Percentiles rank a stretch among this genome's conserved stretches.
Evolutionary conservation across 1,140 invertebrate genomes (phyloP).

Genomic region (Achroia grisella): DNA sequence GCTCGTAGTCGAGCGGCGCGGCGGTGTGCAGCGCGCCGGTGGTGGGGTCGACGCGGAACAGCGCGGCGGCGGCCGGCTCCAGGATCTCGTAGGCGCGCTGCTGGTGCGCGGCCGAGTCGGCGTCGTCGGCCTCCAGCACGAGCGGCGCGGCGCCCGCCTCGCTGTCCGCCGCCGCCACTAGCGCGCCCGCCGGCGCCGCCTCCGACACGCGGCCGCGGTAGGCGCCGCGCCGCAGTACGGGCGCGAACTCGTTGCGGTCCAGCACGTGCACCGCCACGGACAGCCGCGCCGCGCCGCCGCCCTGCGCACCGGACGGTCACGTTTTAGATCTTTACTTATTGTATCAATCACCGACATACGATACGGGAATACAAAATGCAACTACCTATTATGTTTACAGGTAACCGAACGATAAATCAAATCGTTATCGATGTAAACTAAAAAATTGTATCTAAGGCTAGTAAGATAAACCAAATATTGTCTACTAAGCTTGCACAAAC

Average conservation of each 20-base stretch:
- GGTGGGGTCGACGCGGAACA: conserved; percentile 90
- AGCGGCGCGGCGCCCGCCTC: conserved; percentile 78
- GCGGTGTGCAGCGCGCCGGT: conserved; percentile 91
- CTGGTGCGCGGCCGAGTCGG: conserved; percentile 87
- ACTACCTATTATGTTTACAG: no score
- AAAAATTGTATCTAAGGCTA: no score
- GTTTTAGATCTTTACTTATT: background rate
- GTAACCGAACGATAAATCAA: no score
- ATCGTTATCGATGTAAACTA: no score
- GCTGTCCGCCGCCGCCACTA: conserved; percentile 77
- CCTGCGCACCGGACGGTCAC: conserved; percentile 66
- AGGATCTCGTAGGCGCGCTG: conserved; percentile 89
- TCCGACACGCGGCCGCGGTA: conserved; percentile 64
- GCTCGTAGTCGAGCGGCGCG: conserved; percentile 88
- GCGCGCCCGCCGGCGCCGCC: conserved; percentile 32
- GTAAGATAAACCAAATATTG: no score
- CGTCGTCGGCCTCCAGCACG: conserved; percentile 85
- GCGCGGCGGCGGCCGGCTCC: conserved; percentile 80
- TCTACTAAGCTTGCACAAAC: no score
- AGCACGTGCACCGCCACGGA: conserved; percentile 84
- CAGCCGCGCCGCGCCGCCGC: conserved; percentile 79
- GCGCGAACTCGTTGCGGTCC: conserved; percentile 89
- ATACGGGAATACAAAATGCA: no score
- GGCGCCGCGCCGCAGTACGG: conserved; percentile 82
- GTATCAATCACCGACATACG: no score